Evolutionary conservation across 2,888 invertebrate genomes (phyloP).

Genomic region (Eristalinus sepulchralis): DNA sequence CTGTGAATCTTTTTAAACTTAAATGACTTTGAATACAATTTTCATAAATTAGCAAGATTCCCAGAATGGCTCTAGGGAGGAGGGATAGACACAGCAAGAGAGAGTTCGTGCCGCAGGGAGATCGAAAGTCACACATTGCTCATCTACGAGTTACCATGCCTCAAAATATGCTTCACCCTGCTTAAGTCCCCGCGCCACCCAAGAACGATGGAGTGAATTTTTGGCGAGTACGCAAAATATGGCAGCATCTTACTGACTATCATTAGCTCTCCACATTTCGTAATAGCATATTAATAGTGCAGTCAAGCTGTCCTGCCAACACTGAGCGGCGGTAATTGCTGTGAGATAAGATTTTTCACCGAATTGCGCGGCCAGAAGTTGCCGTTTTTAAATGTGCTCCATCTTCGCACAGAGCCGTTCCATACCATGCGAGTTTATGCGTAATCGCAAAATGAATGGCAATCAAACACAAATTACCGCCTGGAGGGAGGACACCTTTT

Average conservation of each 20-base stretch:
- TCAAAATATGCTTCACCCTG: slow-evolving; percentile 24
- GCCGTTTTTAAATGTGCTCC: background rate
- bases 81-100: background rate
- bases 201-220: slow-evolving; percentile 48
- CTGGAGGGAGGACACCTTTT: too few relatives aligned
- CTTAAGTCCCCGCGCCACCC: background rate
- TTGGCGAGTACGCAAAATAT: slow-evolving; percentile 20
- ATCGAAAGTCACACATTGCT: slow-evolving; percentile 10
- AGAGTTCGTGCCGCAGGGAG: background rate
- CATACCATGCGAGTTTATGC: background rate
- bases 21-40: slow-evolving; percentile 69
- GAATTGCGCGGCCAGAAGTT: background rate
- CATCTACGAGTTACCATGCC: background rate
- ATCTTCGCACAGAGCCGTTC: background rate
- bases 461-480: too few relatives aligned
- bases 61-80: background rate
- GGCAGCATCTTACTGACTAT: background rate
- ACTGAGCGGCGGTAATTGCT: slow-evolving; percentile 54
- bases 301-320: slow-evolving; percentile 28
- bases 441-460: too few relatives aligned
- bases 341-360: slow-evolving; percentile 20
- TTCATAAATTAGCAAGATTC: slow-evolving; percentile 64
- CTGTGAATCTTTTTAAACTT: slow-evolving; percentile 47
- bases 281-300: slow-evolving; percentile 58
- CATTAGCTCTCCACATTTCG: slow-evolving; percentile 23